Conservation (phyloP, 2,113 vertebrate species). For the Varanus salvator region DNA sequence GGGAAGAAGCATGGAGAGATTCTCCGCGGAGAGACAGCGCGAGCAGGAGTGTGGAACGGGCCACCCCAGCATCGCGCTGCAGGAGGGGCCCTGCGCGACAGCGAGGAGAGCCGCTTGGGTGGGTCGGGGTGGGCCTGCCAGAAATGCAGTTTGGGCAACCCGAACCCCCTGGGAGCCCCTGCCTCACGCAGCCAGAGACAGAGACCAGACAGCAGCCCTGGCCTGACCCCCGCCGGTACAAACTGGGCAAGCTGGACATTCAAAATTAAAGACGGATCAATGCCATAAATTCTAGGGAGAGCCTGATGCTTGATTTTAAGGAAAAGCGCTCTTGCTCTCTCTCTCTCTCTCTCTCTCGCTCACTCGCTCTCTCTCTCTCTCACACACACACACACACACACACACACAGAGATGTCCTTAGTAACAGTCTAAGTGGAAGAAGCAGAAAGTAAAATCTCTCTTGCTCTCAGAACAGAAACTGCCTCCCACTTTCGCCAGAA, state of each 20-base stretch:
- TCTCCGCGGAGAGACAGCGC: too few species aligned
- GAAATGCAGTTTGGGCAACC: too few species aligned
- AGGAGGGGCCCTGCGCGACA: too few species aligned
- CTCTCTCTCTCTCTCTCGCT: too few species aligned
- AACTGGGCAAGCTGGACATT: background rate
- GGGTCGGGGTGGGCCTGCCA: background rate
- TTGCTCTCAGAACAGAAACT: background rate
- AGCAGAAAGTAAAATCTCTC: conserved; percentile 1
- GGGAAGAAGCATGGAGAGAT: too few species aligned
- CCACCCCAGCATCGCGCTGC: too few species aligned
- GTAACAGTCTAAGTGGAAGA: background rate
- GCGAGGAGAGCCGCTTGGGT: background rate
- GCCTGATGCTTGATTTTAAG: conserved; percentile 19
- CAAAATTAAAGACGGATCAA: background rate
- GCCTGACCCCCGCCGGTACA: too few species aligned
- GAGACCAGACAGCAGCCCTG: too few species aligned
- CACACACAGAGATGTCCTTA: background rate
- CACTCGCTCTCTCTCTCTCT: too few species aligned
- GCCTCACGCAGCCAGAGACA: too few species aligned
- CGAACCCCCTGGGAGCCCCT: too few species aligned
- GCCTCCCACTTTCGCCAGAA: conserved; percentile 17
- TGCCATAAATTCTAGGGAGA: background rate
- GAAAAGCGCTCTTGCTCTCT: background rate
- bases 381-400: background rate
- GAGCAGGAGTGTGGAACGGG: too few species aligned